Conservation (phyloP, 2,113 vertebrate genomes). For the Peromyscus californicus region DNA sequence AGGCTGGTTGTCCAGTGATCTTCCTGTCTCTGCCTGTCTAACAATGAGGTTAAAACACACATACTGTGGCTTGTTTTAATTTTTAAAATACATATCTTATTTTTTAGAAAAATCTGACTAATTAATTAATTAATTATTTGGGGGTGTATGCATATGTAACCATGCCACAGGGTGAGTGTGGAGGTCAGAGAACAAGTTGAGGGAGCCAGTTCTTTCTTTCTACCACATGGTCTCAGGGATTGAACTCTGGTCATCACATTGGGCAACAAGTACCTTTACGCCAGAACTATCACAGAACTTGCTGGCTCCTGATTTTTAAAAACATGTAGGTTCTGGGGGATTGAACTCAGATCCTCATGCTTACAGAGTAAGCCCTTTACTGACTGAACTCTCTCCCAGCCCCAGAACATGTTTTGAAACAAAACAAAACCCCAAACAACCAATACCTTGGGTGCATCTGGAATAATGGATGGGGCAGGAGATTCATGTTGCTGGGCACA, state of each 20-base stretch:
- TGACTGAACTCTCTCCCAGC: not conserved
- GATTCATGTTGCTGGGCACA: not conserved
- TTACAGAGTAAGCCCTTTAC: not conserved
- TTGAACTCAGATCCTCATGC: not conserved
- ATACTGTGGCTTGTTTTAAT: not conserved
- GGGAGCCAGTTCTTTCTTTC: not conserved
- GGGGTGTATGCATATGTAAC: not conserved
- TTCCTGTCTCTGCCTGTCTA: not conserved
- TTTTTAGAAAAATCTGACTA: not conserved
- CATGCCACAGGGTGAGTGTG: not conserved
- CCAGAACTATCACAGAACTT: not conserved
- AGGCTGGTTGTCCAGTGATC: too few species aligned
- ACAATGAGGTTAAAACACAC: not conserved
- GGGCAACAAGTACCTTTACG: not conserved
- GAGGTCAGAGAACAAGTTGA: not conserved
- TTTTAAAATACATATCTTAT: not conserved
- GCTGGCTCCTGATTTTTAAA: not conserved
- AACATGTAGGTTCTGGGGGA: not conserved
- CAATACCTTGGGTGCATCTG: not conserved
- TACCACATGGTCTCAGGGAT: not conserved
- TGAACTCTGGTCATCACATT: not conserved
- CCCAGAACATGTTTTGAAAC: conserved; percentile 35
- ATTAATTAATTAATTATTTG: not conserved
- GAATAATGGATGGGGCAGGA: not conserved
- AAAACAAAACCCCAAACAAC: not conserved